Conservation (phyloP, 2,888 invertebrate genomes). For the Antheraea yamamai region DNA sequence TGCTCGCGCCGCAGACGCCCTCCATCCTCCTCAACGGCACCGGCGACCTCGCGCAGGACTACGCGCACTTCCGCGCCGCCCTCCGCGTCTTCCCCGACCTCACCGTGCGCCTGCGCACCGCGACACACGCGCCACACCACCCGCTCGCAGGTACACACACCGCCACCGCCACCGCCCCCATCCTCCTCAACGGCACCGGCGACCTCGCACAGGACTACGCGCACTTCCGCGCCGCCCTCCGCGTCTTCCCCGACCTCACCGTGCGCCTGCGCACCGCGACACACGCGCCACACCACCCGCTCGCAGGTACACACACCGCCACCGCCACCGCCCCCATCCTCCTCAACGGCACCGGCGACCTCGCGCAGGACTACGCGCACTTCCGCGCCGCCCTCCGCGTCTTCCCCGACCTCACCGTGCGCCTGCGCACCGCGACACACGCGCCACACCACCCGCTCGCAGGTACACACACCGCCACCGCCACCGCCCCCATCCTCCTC, state of each 20-base stretch:
- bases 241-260: constrained; percentile 92
- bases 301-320: constrained; percentile 33
- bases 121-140: constrained; percentile 23
- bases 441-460: constrained; percentile 34
- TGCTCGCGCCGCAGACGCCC: constrained; percentile 92
- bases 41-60: constrained; percentile 91
- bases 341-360: constrained; percentile 90
- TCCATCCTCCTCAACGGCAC: constrained; percentile 92
- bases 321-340: constrained; percentile 91
- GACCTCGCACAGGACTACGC: constrained; percentile 91
- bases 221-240: constrained; percentile 92
- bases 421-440: constrained; percentile 54
- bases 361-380: constrained; percentile 91
- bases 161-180: constrained; percentile 87
- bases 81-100: constrained; percentile 94
- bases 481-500: constrained; percentile 91
- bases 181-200: constrained; percentile 90
- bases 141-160: constrained; percentile 37
- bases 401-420: constrained; percentile 92
- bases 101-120: constrained; percentile 83
- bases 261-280: constrained; percentile 81
- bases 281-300: constrained; percentile 28
- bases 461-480: constrained; percentile 48
- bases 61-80: constrained; percentile 92
- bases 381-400: constrained; percentile 93